Percentiles rank a stretch among this genome's conserved stretches.
These are phyloP conservation scores for Esox niger DNA, from an alignment of 2,113 vertebrate genomes.

Conservation along the genomic window DNA sequence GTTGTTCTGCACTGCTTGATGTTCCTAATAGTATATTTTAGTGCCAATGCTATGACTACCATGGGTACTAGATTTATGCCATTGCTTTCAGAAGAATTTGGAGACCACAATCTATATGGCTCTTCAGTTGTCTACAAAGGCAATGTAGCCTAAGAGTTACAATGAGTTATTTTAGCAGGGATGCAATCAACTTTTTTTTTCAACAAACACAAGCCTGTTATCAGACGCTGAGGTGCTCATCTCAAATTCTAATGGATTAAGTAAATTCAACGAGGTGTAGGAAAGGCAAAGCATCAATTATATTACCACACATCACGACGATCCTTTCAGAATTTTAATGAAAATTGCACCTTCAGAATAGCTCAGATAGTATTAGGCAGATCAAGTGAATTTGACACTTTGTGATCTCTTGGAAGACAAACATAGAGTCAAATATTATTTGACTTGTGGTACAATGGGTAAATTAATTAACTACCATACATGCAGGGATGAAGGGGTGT, in stretches of 20 bases:
- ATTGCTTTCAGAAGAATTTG: constrained; percentile 8
- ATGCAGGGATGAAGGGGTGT: too few relatives aligned
- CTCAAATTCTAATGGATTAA: too few relatives aligned
- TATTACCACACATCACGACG: constrained; percentile 39
- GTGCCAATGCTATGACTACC: too few relatives aligned
- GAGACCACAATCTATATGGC: too few relatives aligned
- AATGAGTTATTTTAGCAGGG: constrained; percentile 4
- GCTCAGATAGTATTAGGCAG: constrained; percentile 13
- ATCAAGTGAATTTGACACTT: constrained; percentile 15
- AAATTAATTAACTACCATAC: too few relatives aligned
- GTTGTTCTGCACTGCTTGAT: too few relatives aligned
- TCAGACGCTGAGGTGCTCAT: constrained; percentile 20
- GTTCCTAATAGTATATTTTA: too few relatives aligned
- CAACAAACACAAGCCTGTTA: constrained; percentile 20
- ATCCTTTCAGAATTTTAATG: neutral
- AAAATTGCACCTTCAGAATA: constrained; percentile 18
- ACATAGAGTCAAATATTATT: too few relatives aligned
- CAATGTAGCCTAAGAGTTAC: constrained; percentile 14
- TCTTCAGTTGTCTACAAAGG: too few relatives aligned
- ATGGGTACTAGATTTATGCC: too few relatives aligned
- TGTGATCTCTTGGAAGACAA: constrained; percentile 30
- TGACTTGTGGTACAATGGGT: too few relatives aligned
- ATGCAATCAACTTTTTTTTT: constrained; percentile 12
- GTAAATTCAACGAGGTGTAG: too few relatives aligned
- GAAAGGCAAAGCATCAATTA: constrained; percentile 35